Evolutionary conservation across 1,140 invertebrate genomes (phyloP).

Genomic region (Trichonephila clavata): DNA sequence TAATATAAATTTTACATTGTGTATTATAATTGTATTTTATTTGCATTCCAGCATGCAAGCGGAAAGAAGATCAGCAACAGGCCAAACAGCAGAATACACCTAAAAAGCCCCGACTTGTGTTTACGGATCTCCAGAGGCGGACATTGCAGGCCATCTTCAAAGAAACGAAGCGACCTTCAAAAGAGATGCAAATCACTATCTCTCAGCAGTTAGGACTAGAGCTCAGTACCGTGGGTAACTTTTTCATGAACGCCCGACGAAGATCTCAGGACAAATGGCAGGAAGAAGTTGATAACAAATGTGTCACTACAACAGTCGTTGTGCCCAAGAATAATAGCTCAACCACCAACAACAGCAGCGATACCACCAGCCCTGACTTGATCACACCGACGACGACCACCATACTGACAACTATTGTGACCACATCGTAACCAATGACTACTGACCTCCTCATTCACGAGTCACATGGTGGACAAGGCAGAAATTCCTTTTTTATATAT

Average conservation of each 20-base stretch:
- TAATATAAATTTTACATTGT: neutral
- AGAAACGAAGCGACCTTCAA: conserved; percentile 99
- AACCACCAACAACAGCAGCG: conserved; percentile 70
- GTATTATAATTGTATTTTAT: neutral
- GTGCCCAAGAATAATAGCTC: conserved; percentile 50
- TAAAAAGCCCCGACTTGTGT: conserved; percentile 99
- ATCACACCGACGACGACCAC: conserved; percentile 74
- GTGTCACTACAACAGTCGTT: conserved; percentile 9
- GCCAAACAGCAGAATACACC: conserved; percentile 82
- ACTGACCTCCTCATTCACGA: neutral
- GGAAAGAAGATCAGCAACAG: conserved; percentile 92
- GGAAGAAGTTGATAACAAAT: conserved; percentile 85
- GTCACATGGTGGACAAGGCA: conserved; percentile 42
- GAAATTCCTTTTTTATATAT: conserved; percentile 53
- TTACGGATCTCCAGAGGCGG: conserved; percentile 99
- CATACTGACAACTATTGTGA: conserved; percentile 73
- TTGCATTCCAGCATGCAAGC: conserved; percentile 92
- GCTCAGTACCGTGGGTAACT: conserved; percentile 99
- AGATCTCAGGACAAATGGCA: conserved; percentile 99
- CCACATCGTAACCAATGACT: conserved; percentile 72
- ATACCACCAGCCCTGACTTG: conserved; percentile 47
- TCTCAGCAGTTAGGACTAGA: conserved; percentile 98
- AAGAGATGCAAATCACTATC: conserved; percentile 99
- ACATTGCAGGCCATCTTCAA: conserved; percentile 99
- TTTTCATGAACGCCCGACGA: conserved; percentile 99